Conservation (phyloP, 2,113 vertebrate genomes). For the Microtus oregoni region DNA sequence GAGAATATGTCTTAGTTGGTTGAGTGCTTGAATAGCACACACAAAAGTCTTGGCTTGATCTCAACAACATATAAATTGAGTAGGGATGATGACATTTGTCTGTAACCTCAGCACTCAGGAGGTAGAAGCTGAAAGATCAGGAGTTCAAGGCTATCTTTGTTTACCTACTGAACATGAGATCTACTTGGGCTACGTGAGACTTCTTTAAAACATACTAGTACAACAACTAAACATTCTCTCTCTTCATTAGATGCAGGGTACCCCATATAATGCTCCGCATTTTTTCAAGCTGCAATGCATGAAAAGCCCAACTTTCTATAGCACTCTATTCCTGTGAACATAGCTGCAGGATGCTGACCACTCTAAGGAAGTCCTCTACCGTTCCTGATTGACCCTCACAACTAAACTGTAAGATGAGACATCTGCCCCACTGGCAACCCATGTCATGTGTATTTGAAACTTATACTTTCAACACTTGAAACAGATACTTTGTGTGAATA, state of each 20-base stretch:
- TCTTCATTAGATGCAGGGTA: background rate
- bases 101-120: background rate
- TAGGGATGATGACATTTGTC: background rate
- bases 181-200: background rate
- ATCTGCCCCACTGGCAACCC: background rate
- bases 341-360: background rate
- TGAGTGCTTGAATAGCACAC: background rate
- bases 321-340: background rate
- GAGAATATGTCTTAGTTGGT: background rate
- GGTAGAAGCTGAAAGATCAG: background rate
- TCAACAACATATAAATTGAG: background rate
- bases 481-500: background rate
- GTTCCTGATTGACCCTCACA: background rate
- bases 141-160: background rate
- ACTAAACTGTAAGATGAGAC: background rate
- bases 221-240: background rate
- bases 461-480: no score
- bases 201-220: background rate
- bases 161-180: background rate
- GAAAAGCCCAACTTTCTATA: background rate
- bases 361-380: no score
- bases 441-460: background rate
- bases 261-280: accelerated
- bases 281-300: background rate
- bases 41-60: background rate